Percentiles rank a stretch among this genome's conserved stretches.
These are phyloP conservation scores for Camelus dromedarius DNA, from an alignment of 2,113 vertebrate genomes.

Conservation along the genomic window DNA sequence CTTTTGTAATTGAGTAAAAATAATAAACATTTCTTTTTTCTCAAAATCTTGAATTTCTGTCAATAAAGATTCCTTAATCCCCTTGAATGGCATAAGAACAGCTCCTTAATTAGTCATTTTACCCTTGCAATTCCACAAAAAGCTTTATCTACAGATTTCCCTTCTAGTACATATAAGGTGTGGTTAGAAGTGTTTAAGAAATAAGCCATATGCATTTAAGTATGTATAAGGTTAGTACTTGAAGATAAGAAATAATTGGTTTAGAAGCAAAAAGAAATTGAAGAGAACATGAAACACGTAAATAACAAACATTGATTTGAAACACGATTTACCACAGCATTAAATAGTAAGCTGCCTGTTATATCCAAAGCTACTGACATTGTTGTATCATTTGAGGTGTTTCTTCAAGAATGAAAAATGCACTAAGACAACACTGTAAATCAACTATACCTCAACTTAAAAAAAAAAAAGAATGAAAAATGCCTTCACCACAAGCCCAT, in stretches of 20 bases:
- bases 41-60: neutral
- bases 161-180: neutral
- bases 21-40: neutral
- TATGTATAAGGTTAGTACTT: neutral
- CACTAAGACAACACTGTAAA: too few relatives aligned
- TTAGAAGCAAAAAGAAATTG: neutral
- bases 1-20: neutral
- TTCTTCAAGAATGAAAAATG: slow-evolving; percentile 13
- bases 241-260: slow-evolving; percentile 25
- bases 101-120: neutral
- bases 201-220: neutral
- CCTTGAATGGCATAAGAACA: neutral
- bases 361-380: neutral
- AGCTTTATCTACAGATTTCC: neutral
- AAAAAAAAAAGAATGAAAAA: neutral
- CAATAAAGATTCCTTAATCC: neutral
- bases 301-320: neutral
- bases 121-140: neutral
- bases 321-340: neutral
- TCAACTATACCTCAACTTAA: too few relatives aligned
- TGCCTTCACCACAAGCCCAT: neutral
- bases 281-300: neutral
- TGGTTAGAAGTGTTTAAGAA: neutral
- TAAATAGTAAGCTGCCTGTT: neutral
- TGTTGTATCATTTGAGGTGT: neutral